Evolutionary conservation across 2,888 invertebrate species (phyloP), one percentile per base, ranked within the genome.

Genomic region (Erebia epiphron): DNA sequence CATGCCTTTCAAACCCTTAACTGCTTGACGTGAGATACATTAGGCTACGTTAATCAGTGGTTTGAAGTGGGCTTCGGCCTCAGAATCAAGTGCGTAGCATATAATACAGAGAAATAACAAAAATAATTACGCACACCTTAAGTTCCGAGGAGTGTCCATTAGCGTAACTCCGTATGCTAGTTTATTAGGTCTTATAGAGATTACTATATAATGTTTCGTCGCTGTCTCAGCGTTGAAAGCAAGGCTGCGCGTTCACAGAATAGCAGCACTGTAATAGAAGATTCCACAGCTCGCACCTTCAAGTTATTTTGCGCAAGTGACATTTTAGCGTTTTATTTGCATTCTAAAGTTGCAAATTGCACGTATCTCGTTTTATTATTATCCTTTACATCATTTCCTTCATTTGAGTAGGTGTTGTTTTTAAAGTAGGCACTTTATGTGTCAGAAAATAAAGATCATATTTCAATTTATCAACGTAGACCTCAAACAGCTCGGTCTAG

Each of bases 261-360:
- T 61, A 61, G 43, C 11, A 14, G 9, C 11, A 46, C 57, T 57
- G 56, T 57, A 54, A 65, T 57, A 50, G 67, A 60, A 60, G 60
- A 60, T 67, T 58, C 60, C 60, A 35, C 58, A 58, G 58, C 41
- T 65, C 52, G 61, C 67, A 41, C 26, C 35, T 62, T 41, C 49
- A 58, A 79, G 80, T 78, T 76, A 83, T 81, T 79, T 75, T 73
- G 74, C 85, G 74, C 85, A 82, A 85, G 84, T 87, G 86, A 79
- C 86, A 87, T 88, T 88, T 88, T 81, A 71, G 63, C 66, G 75
- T 68, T 66, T 60, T 69, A 83, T 86, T 84, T 83, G 81, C 83
- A 83, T 84, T 78, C 79, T 79, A 70, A 68, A 68, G 74, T 73
- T 66, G 56, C 69, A 62, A 70, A 67, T 73, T 43, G 58, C 68